Base-by-base conservation (phyloP, 2,113 vertebrate genomes). In the Gasterosteus aculeatus region DNA sequence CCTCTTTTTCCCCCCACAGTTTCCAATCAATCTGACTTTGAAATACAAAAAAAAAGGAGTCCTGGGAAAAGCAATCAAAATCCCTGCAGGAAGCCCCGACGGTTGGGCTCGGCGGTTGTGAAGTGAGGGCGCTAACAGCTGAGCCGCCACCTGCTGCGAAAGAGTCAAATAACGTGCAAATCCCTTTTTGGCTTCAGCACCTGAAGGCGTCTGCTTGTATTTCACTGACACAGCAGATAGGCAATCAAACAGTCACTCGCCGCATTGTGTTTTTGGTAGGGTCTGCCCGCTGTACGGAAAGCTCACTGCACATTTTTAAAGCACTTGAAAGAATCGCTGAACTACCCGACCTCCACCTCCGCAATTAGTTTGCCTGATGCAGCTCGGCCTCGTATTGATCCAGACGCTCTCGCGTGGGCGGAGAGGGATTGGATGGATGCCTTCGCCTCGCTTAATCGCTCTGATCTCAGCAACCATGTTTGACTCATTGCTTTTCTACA, bases 291-390 rank as follows among this genome's bases (percentile, higher is more conserved):
- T 64, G 47, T 9, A 10, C 16, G 51, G 51, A 81, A 73, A 69
- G 46, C 75, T 69, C 62, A 26, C 54, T 46, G 60, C 68, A 76
- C 76, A 78, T 85, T 83, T 26, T 76, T 73, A 58, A 85, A 85
- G 73, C 84, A 78, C 78, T 88, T 81, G 77, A 85, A 89, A 90
- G 71, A 83, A 83, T 61, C 78, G 79, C 64, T 41, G 72, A 84
- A 81, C 71, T 51, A 73, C 72, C 81, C 0, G 78, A 92, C 87
- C 86, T 87, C 72, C 75, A 84, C 82, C 84, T 79, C 70, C 54
- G 68, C 85, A 86, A 89, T 93, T 90, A 85, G 87, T 88, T 91
- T 78, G 78, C 73, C 68, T 86, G 88, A 88, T 87, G 78, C 81
- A 69, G 81, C 87, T 49, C 80, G 82, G 71, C n/a, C 39, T 65